Conservation (phyloP, 2,888 invertebrate species). For the Synergus gifuensis region DNA sequence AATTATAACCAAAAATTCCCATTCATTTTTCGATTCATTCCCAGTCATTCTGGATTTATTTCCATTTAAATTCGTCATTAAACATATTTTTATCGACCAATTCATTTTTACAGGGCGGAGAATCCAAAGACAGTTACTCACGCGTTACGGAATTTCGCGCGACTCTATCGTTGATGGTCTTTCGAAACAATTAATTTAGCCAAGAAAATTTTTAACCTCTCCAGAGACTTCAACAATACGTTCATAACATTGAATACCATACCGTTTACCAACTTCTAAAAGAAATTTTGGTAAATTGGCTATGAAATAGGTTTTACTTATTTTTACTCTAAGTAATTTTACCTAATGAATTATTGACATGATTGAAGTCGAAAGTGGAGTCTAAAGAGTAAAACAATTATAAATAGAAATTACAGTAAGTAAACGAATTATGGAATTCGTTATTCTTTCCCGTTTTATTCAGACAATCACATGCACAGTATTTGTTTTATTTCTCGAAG, state of each 20-base stretch:
- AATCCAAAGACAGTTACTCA: conserved; percentile 88
- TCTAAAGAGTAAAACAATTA: not conserved
- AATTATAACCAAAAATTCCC: not conserved
- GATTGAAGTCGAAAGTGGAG: not conserved
- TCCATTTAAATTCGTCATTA: not conserved
- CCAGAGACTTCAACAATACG: not conserved
- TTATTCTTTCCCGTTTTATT: conserved; percentile 15
- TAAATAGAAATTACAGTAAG: not conserved
- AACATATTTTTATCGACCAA: not conserved
- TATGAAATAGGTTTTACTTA: conserved; percentile 40
- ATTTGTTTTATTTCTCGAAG: conserved; percentile 1
- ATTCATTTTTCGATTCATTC: not conserved
- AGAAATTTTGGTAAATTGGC: conserved; percentile 30
- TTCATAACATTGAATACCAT: conserved; percentile 10
- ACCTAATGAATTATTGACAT: not conserved
- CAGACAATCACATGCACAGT: conserved; percentile 27
- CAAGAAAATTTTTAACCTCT: not conserved
- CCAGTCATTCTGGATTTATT: not conserved
- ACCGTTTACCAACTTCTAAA: not conserved
- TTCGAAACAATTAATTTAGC: conserved; percentile 9
- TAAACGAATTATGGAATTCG: conserved; percentile 14
- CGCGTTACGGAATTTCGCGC: conserved; percentile 90
- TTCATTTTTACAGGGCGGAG: conserved; percentile 83
- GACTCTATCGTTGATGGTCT: conserved; percentile 87
- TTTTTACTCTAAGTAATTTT: conserved; percentile 5